Percentiles rank a stretch among this genome's conserved stretches.
Conservation (phyloP, 2,797 vertebrate genomes). For the Hydrocynus forskahlii region DNA sequence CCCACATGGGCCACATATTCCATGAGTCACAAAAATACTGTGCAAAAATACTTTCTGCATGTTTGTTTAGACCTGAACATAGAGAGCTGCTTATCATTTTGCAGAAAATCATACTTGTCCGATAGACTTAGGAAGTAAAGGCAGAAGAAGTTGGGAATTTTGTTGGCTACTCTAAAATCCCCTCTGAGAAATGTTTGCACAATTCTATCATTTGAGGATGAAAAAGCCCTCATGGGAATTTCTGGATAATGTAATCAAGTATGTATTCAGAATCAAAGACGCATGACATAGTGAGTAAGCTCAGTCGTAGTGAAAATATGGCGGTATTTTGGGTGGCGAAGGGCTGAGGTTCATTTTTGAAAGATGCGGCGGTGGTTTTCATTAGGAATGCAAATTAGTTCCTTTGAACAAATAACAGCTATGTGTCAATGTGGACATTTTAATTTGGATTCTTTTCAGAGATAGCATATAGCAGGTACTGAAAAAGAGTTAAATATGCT, state of each 20-base stretch:
- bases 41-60: background rate
- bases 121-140: background rate
- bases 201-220: background rate
- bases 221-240: background rate
- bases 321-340: background rate
- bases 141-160: slow-evolving; percentile 9
- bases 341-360: background rate
- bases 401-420: background rate
- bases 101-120: background rate
- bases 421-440: background rate
- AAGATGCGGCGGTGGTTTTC: background rate
- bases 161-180: slow-evolving; percentile 19
- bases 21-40: no score
- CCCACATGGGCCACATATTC: no score
- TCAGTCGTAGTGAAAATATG: background rate
- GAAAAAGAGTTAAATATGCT: background rate
- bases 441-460: background rate
- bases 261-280: background rate
- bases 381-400: background rate
- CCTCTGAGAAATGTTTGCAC: background rate
- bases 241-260: slow-evolving; percentile 5
- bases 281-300: background rate
- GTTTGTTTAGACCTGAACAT: background rate
- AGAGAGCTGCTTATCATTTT: background rate
- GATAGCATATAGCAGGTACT: background rate